phyloP scores from a whole-genome alignment of 2,888 invertebrate species.

The Trichogramma evanescens region DNA sequence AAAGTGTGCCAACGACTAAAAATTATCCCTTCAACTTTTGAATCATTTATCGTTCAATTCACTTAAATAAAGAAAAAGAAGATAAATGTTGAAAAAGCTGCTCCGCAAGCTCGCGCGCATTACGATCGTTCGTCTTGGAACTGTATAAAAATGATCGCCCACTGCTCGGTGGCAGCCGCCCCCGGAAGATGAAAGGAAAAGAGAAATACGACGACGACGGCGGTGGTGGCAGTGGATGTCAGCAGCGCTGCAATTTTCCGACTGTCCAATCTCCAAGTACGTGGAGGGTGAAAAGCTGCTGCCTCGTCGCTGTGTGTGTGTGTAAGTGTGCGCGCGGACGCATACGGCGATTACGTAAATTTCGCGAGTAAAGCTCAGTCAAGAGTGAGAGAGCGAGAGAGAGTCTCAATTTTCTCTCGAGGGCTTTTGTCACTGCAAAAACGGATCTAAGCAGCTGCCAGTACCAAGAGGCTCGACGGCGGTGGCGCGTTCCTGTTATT shows the following conservation, averaged over 20 bases:
- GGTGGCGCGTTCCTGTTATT: slow-evolving; percentile 43
- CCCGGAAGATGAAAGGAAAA: slow-evolving; percentile 33
- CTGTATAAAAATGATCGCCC: too few relatives aligned
- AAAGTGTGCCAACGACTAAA: too few relatives aligned
- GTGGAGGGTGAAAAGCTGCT: too few relatives aligned
- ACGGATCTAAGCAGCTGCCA: slow-evolving; percentile 37
- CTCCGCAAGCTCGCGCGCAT: too few relatives aligned
- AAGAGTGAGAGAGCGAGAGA: slow-evolving; percentile 6
- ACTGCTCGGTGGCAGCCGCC: slow-evolving; percentile 14
- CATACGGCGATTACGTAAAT: slow-evolving; percentile 23
- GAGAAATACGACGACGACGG: neutral
- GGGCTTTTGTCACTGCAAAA: slow-evolving; percentile 25
- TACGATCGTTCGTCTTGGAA: too few relatives aligned
- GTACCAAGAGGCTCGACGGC: slow-evolving; percentile 34
- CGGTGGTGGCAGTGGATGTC: neutral
- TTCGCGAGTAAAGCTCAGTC: neutral
- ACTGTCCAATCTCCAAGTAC: slow-evolving; percentile 19
- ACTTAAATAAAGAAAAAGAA: too few relatives aligned
- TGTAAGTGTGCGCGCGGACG: neutral
- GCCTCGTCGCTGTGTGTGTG: neutral
- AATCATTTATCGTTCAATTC: too few relatives aligned
- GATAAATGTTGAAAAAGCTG: too few relatives aligned
- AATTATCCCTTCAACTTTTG: too few relatives aligned
- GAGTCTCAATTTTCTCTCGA: slow-evolving; percentile 22
- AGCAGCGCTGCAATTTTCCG: slow-evolving; percentile 18